Percentiles rank a stretch among this genome's conserved stretches.
Evolutionary conservation across 2,113 vertebrate genomes (phyloP).

Genomic region (Collichthys lucidus): DNA sequence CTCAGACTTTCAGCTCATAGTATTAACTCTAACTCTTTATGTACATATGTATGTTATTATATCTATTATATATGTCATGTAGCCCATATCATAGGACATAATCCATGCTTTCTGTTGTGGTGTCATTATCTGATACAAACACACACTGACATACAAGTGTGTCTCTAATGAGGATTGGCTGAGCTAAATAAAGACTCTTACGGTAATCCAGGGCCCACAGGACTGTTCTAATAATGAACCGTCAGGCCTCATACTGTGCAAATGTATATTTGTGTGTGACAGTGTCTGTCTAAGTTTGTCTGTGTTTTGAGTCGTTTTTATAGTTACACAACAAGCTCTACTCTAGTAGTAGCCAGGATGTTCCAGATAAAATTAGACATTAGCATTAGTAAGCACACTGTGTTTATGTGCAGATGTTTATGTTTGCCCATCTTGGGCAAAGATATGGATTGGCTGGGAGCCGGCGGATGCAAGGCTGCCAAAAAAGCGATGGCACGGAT

Average conservation of each 20-base stretch:
- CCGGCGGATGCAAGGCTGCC: no score
- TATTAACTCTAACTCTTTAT: not conserved
- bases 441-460: no score
- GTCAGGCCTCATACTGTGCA: conserved; percentile 34
- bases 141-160: conserved; percentile 35
- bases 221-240: conserved; percentile 68
- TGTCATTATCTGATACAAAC: conserved; percentile 48
- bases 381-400: not conserved
- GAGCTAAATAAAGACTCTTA: conserved; percentile 81
- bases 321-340: conserved; percentile 21
- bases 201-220: conserved; percentile 74
- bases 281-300: not conserved
- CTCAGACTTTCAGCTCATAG: conserved; percentile 6
- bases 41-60: not conserved
- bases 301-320: not conserved
- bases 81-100: conserved; percentile 15
- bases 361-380: conserved; percentile 12
- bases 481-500: no score
- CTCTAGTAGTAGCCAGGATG: conserved; percentile 4
- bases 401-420: no score
- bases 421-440: no score
- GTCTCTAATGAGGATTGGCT: conserved; percentile 76
- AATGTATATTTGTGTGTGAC: conserved; percentile 20
- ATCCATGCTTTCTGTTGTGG: conserved; percentile 40
- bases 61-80: conserved; percentile 13